Evolutionary conservation across 2,888 invertebrate genomes (phyloP).

Genomic region (Philonicus albiceps): DNA sequence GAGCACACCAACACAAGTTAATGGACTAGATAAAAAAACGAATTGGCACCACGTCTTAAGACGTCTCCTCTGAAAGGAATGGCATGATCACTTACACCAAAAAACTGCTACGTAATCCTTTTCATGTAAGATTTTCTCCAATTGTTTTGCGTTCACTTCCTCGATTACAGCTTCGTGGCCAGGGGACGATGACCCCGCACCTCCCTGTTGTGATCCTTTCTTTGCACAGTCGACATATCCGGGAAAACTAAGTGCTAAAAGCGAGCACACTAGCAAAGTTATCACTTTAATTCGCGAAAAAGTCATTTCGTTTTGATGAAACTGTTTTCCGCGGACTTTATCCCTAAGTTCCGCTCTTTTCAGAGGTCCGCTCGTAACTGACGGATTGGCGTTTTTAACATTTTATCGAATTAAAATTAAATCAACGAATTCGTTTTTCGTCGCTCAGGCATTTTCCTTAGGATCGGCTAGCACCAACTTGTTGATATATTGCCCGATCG

Average conservation of each 20-base stretch:
- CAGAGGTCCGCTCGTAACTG: constrained; percentile 66
- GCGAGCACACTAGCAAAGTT: constrained; percentile 61
- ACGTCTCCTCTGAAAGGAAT: neutral
- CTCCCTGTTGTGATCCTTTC: constrained; percentile 52
- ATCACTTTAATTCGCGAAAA: constrained; percentile 63
- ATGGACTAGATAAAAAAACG: neutral
- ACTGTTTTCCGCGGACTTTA: constrained; percentile 64
- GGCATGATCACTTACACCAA: constrained; percentile 83
- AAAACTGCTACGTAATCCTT: constrained; percentile 95
- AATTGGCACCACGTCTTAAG: neutral
- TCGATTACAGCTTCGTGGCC: constrained; percentile 82
- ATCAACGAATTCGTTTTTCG: constrained; percentile 28
- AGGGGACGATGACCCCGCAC: constrained; percentile 48
- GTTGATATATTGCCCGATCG: constrained; percentile 33
- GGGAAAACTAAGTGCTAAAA: constrained; percentile 63
- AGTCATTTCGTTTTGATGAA: constrained; percentile 55
- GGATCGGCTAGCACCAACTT: constrained; percentile 34
- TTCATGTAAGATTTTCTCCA: constrained; percentile 86
- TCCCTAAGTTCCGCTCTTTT: constrained; percentile 63
- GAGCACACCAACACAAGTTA: neutral
- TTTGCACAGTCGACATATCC: constrained; percentile 63
- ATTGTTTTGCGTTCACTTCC: constrained; percentile 91
- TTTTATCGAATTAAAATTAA: constrained; percentile 44
- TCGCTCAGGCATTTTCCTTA: neutral
- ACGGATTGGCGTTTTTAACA: constrained; percentile 53